phyloP scores from a whole-genome alignment of 2,888 invertebrate species.

The Herminia tarsipennalis region DNA sequence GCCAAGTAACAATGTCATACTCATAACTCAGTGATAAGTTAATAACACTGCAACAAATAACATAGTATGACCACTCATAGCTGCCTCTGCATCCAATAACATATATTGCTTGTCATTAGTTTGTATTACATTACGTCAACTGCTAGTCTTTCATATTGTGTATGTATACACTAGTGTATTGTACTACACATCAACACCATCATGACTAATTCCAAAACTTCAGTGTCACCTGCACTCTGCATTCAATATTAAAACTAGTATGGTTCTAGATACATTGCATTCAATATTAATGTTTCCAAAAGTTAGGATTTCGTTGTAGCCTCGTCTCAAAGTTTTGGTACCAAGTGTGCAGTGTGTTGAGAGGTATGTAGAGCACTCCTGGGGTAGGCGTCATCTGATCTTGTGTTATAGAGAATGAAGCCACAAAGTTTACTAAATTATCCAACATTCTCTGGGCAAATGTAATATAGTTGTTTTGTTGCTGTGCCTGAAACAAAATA shows the following conservation, averaged over 20 bases:
- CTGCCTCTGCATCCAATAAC: neutral
- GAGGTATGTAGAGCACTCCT: conserved; percentile 93
- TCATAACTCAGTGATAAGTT: neutral
- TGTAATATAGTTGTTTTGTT: conserved; percentile 83
- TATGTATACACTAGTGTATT: neutral
- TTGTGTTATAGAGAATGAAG: conserved; percentile 94
- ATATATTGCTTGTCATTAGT: too few relatives aligned
- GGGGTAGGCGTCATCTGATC: conserved; percentile 92
- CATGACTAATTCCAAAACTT: neutral
- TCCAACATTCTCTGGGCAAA: conserved; percentile 97
- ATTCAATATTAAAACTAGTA: conserved; percentile 15
- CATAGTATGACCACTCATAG: neutral
- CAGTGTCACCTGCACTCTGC: conserved; percentile 8
- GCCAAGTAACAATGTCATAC: neutral
- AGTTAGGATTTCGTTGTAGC: conserved; percentile 95
- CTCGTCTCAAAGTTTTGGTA: conserved; percentile 96
- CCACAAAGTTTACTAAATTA: conserved; percentile 95
- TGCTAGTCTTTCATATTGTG: neutral
- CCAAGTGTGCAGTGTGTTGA: conserved; percentile 96
- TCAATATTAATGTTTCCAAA: conserved; percentile 89
- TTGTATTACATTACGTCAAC: neutral
- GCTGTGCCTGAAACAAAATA: conserved; percentile 62
- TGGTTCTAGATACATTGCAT: conserved; percentile 25
- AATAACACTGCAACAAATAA: too few relatives aligned
- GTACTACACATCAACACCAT: conserved; percentile 3